phyloP scores from a whole-genome alignment of 2,888 invertebrate genomes.

The Amblyjoppa fuscipennis region DNA sequence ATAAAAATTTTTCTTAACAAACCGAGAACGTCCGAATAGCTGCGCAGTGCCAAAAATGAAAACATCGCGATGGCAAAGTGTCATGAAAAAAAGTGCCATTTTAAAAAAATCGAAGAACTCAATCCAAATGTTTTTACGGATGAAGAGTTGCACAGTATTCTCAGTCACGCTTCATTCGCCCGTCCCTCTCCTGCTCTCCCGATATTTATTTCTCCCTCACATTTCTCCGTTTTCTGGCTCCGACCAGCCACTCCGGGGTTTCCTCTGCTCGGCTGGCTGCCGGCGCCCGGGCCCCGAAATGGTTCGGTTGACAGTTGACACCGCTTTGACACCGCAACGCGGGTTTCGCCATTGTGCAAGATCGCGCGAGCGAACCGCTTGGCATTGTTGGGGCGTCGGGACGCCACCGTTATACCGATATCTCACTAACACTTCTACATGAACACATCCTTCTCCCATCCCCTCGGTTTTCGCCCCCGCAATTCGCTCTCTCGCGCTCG shows the following conservation, averaged over 20 bases:
- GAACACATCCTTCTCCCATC: conserved; percentile 15
- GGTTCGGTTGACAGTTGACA: conserved; percentile 83
- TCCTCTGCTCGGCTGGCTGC: conserved; percentile 19
- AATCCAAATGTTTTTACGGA: conserved; percentile 27
- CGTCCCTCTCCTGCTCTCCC: conserved; percentile 55
- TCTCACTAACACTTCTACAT: conserved; percentile 27
- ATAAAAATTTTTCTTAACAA: too few relatives aligned
- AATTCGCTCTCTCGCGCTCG: conserved; percentile 46
- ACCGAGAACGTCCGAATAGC: too few relatives aligned
- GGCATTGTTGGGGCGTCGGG: conserved; percentile 78
- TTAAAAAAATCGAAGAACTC: neutral
- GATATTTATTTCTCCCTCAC: conserved; percentile 67
- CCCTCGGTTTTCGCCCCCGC: conserved; percentile 51
- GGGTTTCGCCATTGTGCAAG: conserved; percentile 81
- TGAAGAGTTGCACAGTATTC: conserved; percentile 30
- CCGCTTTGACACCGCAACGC: conserved; percentile 80
- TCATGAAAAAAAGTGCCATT: neutral
- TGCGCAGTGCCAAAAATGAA: neutral
- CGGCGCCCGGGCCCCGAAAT: conserved; percentile 50
- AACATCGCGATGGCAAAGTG: neutral
- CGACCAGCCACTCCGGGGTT: neutral
- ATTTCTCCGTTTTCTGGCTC: conserved; percentile 28
- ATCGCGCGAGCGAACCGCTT: conserved; percentile 81
- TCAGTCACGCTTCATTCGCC: conserved; percentile 72
- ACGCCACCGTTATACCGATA: conserved; percentile 53